Evolutionary conservation across 2,113 vertebrate genomes (phyloP), one percentile per base, ranked within the genome.

Genomic region (Hippocampus mohnikei): DNA sequence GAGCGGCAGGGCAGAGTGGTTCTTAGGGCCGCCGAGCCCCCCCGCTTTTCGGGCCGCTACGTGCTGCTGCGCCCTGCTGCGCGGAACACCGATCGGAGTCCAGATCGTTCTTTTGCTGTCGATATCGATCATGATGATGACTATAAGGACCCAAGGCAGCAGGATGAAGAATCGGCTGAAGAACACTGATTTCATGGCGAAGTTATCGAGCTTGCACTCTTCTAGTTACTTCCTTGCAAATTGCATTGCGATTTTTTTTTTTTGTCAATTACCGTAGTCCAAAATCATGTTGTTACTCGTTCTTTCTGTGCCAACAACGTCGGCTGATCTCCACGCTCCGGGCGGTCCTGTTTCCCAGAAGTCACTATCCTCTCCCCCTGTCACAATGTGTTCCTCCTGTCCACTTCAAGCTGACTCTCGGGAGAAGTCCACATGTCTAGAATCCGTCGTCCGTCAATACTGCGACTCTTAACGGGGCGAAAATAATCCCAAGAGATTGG

Each of bases 51-150:
- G 77, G 41, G 81, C 84, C 1, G 58, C 55, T n/a, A n/a, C n/a
- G n/a, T n/a, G n/a, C 40, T 75, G 82, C 70, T 87, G 91, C 60
- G 82, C 74, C 65, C 79, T 81, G 71, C 77, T 72, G 8, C 74
- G 67, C 37, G 90, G 84, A 20, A 63, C 75, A 13, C 83, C 74
- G 27, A 80, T 80, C 0, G 94, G 92, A 77, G 88, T 80, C 80
- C 91, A 90, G 56, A 90, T 89, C 6, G 89, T 84, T 73, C 90
- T 84, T 72, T 93, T 93, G 3, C 88, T 93, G 82, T 96, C 95
- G 78, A 94, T 93, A 81, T 98, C 95, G 84, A 96, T 94, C 93
- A 96, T 94, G 77, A 98, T 93, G 88, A 98, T 94, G 85, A 96
- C 94, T 50, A 98, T 93, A 15, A 98, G 91, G 58, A 93, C 93